Conservation (phyloP, 2,797 vertebrate genomes). For the Trachops cirrhosus region DNA sequence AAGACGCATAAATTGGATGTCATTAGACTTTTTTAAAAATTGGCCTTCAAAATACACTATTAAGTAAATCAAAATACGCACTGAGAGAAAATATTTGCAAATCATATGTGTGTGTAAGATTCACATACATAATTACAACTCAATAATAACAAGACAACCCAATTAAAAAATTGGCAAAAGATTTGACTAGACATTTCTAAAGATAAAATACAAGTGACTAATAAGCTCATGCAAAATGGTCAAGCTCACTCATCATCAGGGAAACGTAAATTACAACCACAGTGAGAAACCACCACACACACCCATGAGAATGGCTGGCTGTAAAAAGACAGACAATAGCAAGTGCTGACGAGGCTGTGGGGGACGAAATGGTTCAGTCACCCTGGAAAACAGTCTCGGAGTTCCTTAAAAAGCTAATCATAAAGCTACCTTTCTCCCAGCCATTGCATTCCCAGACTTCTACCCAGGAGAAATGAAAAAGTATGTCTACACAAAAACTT, state of each 20-base stretch:
- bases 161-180: neutral
- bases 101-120: neutral
- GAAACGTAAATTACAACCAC: neutral
- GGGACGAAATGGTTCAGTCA: neutral
- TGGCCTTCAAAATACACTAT: neutral
- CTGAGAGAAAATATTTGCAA: neutral
- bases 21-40: neutral
- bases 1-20: neutral
- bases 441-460: neutral
- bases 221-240: neutral
- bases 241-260: neutral
- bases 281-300: neutral
- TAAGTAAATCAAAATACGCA: neutral
- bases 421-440: neutral
- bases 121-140: neutral
- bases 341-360: neutral
- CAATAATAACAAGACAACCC: neutral
- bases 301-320: neutral
- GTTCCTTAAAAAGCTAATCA: neutral
- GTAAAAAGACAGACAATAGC: neutral
- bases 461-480: neutral
- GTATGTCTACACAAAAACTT: neutral
- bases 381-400: neutral
- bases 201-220: slow-evolving; percentile 7
- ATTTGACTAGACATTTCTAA: neutral